phyloP scores from a whole-genome alignment of 1,140 invertebrate genomes.

The Cydia pomonella region DNA sequence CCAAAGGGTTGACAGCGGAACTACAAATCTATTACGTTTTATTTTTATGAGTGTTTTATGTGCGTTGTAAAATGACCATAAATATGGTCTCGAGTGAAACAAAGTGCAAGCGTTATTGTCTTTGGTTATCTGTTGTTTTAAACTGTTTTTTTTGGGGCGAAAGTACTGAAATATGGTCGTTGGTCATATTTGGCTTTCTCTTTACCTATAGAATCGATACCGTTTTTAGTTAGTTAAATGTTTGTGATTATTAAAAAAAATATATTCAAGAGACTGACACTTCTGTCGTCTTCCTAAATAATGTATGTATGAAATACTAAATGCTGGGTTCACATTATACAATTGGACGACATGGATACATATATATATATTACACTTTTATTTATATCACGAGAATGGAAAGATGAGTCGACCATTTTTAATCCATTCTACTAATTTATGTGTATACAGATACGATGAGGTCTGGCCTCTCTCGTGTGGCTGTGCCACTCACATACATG shows the following conservation, averaged over 20 bases:
- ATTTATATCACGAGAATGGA: too few relatives aligned
- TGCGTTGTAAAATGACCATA: constrained; percentile 42
- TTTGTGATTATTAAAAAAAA: neutral
- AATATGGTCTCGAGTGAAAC: constrained; percentile 42
- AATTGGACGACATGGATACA: too few relatives aligned
- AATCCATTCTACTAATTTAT: too few relatives aligned
- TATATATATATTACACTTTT: too few relatives aligned
- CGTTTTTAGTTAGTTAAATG: neutral
- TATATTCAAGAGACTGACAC: too few relatives aligned
- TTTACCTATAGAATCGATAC: neutral
- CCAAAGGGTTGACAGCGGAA: constrained; percentile 46
- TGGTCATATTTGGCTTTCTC: neutral
- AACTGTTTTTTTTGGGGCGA: constrained; percentile 2
- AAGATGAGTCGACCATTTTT: too few relatives aligned
- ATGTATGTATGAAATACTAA: too few relatives aligned
- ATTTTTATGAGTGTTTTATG: constrained; percentile 45
- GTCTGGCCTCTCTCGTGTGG: too few relatives aligned
- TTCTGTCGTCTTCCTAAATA: too few relatives aligned
- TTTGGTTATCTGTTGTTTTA: neutral
- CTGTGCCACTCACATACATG: too few relatives aligned
- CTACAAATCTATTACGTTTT: constrained; percentile 34
- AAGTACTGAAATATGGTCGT: neutral
- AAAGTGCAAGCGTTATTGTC: constrained; percentile 21
- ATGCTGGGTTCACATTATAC: too few relatives aligned
- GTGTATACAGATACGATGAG: too few relatives aligned